Conservation (phyloP, 2,888 invertebrate species). For the Plebejus argus region DNA sequence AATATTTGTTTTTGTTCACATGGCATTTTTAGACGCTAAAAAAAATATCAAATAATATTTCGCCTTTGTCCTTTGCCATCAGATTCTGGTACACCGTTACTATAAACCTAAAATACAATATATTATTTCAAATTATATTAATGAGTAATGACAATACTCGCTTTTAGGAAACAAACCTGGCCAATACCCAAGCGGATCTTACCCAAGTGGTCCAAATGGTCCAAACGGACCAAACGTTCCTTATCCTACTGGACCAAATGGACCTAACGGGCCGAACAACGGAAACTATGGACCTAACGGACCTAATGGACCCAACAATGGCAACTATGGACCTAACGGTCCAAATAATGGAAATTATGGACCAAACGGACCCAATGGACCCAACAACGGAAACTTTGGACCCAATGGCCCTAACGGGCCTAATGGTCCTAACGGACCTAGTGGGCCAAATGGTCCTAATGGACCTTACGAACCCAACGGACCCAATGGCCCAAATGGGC, state of each 20-base stretch:
- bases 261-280: slow-evolving; percentile 56
- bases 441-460: slow-evolving; percentile 37
- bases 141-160: background rate
- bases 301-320: slow-evolving; percentile 40
- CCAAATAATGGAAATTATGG: slow-evolving; percentile 44
- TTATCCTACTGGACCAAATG: slow-evolving; percentile 29
- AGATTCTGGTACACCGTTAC: too few relatives aligned
- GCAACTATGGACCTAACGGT: slow-evolving; percentile 35
- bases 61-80: too few relatives aligned
- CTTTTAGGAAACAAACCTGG: slow-evolving; percentile 17
- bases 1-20: too few relatives aligned
- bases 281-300: slow-evolving; percentile 43
- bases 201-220: slow-evolving; percentile 43
- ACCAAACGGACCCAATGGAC: slow-evolving; percentile 61
- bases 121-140: background rate
- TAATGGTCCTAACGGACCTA: slow-evolving; percentile 48
- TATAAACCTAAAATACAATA: too few relatives aligned
- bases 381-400: slow-evolving; percentile 29
- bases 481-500: slow-evolving; percentile 43
- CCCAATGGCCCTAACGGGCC: slow-evolving; percentile 37
- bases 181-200: slow-evolving; percentile 38
- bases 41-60: too few relatives aligned
- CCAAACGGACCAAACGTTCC: slow-evolving; percentile 44
- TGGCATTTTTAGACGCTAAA: too few relatives aligned
- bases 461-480: slow-evolving; percentile 36